Conservation (phyloP, 1,140 invertebrate genomes). For the Trigoniulus corallinus region DNA sequence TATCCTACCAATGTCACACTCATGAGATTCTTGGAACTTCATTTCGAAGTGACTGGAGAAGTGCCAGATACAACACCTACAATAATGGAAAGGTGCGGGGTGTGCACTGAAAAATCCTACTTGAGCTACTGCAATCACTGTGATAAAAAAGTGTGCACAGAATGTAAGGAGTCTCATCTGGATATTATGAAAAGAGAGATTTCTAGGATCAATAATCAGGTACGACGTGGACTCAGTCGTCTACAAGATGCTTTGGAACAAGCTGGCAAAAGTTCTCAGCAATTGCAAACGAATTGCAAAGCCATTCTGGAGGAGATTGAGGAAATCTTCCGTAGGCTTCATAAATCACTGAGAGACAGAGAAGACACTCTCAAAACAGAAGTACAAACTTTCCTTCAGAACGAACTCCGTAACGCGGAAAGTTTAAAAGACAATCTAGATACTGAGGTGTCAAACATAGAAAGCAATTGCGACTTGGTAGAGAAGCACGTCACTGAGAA, state of each 20-base stretch:
- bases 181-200: constrained; percentile 90
- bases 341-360: constrained; percentile 79
- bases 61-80: constrained; percentile 66
- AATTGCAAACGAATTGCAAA: constrained; percentile 64
- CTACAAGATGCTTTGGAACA: constrained; percentile 64
- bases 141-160: constrained; percentile 77
- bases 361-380: constrained; percentile 73
- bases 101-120: constrained; percentile 90
- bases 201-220: constrained; percentile 78
- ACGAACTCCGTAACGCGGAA: constrained; percentile 61
- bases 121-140: constrained; percentile 79
- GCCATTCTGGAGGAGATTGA: constrained; percentile 81
- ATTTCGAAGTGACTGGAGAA: constrained; percentile 83
- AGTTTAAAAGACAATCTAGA: constrained; percentile 83
- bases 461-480: constrained; percentile 88
- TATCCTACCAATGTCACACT: constrained; percentile 93
- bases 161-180: constrained; percentile 82
- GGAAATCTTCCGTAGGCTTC: constrained; percentile 70
- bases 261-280: constrained; percentile 67
- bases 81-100: constrained; percentile 32
- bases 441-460: constrained; percentile 78
- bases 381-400: constrained; percentile 68
- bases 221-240: constrained; percentile 63
- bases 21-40: constrained; percentile 84
- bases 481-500: constrained; percentile 82